Evolutionary conservation across 2,113 vertebrate species (phyloP).

Genomic region (Dendropsophus ebraccatus): DNA sequence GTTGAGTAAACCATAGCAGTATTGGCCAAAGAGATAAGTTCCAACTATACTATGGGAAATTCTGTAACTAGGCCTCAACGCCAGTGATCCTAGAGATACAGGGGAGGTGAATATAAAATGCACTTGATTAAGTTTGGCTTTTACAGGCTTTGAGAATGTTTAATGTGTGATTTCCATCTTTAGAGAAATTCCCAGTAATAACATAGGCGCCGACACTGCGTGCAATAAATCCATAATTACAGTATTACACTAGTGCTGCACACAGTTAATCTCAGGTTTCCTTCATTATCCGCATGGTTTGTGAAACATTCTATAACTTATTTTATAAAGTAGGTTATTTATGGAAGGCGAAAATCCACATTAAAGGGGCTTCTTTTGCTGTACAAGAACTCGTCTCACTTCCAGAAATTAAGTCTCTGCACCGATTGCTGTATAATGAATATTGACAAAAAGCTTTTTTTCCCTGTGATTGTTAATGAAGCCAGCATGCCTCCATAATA

Average conservation of each 20-base stretch:
- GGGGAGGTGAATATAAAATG: not conserved
- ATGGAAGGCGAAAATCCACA: not conserved
- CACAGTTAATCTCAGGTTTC: not conserved
- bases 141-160: not conserved
- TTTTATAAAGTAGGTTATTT: not conserved
- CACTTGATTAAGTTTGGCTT: not conserved
- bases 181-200: not conserved
- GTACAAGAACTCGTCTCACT: not conserved
- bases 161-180: not conserved
- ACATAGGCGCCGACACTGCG: no score
- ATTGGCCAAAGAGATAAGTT: no score
- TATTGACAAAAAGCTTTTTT: conserved; percentile 45
- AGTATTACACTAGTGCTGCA: not conserved
- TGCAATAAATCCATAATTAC: not conserved
- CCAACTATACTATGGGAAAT: not conserved
- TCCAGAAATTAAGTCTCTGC: conserved; percentile 30
- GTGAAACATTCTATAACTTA: not conserved
- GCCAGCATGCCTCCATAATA: conserved; percentile 40
- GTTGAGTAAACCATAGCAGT: no score
- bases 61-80: not conserved
- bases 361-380: not conserved
- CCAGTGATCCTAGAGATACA: not conserved
- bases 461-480: conserved; percentile 40
- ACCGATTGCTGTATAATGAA: conserved; percentile 32
- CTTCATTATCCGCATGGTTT: not conserved